Conservation (phyloP, 2,888 invertebrate genomes). For the Lepidocyrtinus sp. region DNA sequence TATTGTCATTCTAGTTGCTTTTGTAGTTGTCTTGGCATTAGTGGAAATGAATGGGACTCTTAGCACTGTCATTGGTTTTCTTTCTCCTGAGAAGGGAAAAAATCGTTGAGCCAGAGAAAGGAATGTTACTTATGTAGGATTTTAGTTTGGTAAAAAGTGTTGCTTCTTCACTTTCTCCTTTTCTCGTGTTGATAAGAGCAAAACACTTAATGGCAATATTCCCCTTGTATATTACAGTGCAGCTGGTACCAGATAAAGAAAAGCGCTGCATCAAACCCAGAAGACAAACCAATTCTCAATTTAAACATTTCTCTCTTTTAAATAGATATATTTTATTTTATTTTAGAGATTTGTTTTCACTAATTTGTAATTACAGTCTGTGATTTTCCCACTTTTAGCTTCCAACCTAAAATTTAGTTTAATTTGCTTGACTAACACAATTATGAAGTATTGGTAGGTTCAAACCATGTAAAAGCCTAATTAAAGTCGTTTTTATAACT, state of each 20-base stretch:
- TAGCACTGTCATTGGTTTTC: slow-evolving; percentile 45
- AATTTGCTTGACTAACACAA: no score
- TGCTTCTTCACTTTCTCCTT: neutral
- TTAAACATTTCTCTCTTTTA: neutral
- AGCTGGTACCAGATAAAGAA: neutral
- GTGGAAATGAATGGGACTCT: slow-evolving; percentile 48
- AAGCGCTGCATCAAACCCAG: neutral
- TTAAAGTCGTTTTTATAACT: no score
- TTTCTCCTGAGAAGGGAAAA: slow-evolving; percentile 27
- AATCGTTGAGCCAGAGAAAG: neutral
- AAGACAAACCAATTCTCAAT: neutral
- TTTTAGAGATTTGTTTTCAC: no score
- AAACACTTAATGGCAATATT: neutral
- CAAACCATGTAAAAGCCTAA: no score
- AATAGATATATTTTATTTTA: neutral
- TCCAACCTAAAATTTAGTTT: no score
- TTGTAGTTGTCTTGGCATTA: slow-evolving; percentile 48
- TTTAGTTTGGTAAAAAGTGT: neutral
- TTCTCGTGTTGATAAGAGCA: neutral
- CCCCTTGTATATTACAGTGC: neutral
- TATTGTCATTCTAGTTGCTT: slow-evolving; percentile 43
- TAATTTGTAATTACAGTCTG: no score
- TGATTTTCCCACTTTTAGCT: no score
- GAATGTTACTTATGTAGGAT: neutral
- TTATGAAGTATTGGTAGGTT: no score